A percentile compares a stretch with the other conserved stretches of the same genome.
phyloP scores from a whole-genome alignment of 2,888 invertebrate species.

The Sthenelais limicola region DNA sequence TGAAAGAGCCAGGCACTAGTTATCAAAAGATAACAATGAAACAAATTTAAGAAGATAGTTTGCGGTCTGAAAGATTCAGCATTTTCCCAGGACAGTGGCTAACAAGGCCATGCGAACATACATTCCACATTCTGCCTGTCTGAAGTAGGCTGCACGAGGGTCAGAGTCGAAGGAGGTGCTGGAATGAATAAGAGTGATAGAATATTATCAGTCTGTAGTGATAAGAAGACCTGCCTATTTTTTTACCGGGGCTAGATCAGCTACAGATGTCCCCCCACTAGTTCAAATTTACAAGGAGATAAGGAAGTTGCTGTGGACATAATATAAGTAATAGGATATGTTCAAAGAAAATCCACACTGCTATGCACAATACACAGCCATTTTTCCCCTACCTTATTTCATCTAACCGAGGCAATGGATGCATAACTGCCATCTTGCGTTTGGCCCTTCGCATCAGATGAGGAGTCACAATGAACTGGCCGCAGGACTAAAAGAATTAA shows the following conservation, averaged over 20 bases:
- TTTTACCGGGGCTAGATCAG: neutral
- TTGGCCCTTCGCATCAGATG: slow-evolving; percentile 95
- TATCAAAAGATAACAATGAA: no score
- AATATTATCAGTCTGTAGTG: neutral
- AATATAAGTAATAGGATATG: no score
- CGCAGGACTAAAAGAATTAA: no score
- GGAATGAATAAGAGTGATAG: slow-evolving; percentile 49
- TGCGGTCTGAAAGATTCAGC: no score
- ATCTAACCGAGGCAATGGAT: slow-evolving; percentile 93
- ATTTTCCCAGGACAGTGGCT: slow-evolving; percentile 74
- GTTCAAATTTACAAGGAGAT: no score
- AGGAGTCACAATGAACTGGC: slow-evolving; percentile 89
- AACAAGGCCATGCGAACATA: slow-evolving; percentile 98
- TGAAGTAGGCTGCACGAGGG: slow-evolving; percentile 97
- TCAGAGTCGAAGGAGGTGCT: slow-evolving; percentile 95
- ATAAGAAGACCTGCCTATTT: neutral
- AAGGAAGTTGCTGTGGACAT: no score
- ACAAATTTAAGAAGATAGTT: no score
- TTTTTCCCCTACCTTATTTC: slow-evolving; percentile 80
- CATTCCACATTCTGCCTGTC: slow-evolving; percentile 98
- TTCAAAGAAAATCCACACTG: no score
- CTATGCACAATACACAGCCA: no score
- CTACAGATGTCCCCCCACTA: no score
- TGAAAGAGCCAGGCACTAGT: no score
- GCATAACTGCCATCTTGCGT: slow-evolving; percentile 95